Percentiles rank a stretch among this genome's conserved stretches.
phyloP scores from a whole-genome alignment of 1,140 invertebrate genomes.

The Cydia amplana region DNA sequence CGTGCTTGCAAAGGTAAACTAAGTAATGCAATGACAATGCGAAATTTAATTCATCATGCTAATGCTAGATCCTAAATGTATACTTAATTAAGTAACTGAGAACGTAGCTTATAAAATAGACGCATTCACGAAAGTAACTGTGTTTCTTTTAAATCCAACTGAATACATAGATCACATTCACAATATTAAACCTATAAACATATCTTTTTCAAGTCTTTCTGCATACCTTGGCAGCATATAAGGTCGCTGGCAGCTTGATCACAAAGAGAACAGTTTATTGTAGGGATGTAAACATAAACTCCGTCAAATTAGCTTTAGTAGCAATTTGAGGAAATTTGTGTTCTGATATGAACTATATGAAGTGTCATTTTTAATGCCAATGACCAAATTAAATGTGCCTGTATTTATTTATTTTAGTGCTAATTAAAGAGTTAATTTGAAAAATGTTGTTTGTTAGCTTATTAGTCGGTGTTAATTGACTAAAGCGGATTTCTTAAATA shows the following conservation, averaged over 20 bases:
- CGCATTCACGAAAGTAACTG: constrained; percentile 10
- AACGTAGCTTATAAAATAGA: constrained; percentile 26
- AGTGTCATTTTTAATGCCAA: constrained; percentile 25
- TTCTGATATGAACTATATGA: not conserved
- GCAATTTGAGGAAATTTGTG: constrained; percentile 1
- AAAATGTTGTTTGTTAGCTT: not conserved
- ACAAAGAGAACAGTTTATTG: constrained; percentile 60
- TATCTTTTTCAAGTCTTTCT: constrained; percentile 41
- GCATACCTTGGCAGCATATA: constrained; percentile 80
- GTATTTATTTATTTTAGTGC: not conserved
- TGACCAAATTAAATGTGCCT: constrained; percentile 9
- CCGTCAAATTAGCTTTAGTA: not conserved
- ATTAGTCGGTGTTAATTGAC: constrained; percentile 15
- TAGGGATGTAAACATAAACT: not conserved
- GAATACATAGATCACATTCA: constrained; percentile 35
- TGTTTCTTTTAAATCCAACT: constrained; percentile 13
- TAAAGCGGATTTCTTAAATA: not conserved
- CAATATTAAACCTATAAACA: constrained; percentile 33
- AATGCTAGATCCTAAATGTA: constrained; percentile 14
- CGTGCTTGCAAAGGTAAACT: constrained; percentile 4
- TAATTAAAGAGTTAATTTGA: not conserved
- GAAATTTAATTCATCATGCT: constrained; percentile 6
- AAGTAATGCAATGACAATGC: constrained; percentile 2
- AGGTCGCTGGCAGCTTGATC: constrained; percentile 76
- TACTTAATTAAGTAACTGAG: not conserved